Percentiles rank a stretch among this genome's conserved stretches.
phyloP scores from a whole-genome alignment of 2,888 invertebrate genomes.

The Lasioglossum morio region DNA sequence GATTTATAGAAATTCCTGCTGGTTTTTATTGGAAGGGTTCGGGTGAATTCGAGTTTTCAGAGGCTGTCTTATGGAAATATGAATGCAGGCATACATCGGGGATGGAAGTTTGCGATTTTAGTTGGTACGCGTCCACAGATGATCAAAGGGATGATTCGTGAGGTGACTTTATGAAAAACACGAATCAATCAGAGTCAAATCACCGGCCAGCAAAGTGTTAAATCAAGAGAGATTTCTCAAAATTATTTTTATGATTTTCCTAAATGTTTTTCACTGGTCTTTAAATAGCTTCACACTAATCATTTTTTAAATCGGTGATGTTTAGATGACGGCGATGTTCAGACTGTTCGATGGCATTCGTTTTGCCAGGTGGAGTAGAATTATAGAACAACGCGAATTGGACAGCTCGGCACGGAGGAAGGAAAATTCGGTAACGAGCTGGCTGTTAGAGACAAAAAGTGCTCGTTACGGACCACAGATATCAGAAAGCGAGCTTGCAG shows the following conservation, averaged over 20 bases:
- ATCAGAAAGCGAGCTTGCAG: constrained; percentile 22
- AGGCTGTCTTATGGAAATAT: not conserved
- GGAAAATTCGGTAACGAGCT: constrained; percentile 4
- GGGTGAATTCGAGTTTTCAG: not conserved
- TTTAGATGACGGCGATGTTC: no score
- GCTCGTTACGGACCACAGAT: constrained; percentile 14
- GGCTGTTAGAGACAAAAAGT: constrained; percentile 3
- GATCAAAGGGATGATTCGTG: no score
- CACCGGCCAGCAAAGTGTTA: no score
- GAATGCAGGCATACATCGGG: not conserved
- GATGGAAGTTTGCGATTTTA: not conserved
- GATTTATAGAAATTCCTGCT: not conserved
- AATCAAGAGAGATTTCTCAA: no score
- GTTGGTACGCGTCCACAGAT: no score
- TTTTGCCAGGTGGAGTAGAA: not conserved
- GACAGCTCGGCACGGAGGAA: not conserved
- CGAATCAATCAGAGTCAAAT: no score
- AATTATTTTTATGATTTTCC: no score
- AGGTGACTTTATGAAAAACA: no score
- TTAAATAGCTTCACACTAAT: no score
- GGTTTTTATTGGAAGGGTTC: not conserved
- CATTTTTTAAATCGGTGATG: no score
- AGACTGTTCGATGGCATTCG: not conserved
- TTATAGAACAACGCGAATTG: not conserved
- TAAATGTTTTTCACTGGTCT: no score